phyloP scores from a whole-genome alignment of 2,888 invertebrate genomes.

The Chrysopilus asiliformis region DNA sequence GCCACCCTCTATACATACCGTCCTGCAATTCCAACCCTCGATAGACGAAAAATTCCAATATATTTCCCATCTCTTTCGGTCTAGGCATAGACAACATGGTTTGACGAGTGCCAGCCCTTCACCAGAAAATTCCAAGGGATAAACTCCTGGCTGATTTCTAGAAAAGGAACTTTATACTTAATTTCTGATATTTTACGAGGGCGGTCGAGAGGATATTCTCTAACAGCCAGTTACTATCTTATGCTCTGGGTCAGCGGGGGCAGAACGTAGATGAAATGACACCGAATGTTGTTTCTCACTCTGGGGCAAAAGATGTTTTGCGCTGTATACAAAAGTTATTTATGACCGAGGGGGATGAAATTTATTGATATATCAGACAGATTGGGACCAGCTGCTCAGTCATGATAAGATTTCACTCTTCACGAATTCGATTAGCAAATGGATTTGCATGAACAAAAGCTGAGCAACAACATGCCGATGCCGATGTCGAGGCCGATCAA shows the following conservation, averaged over 20 bases:
- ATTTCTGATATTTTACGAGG: background rate
- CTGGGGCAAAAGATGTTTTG: background rate
- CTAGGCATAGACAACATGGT: too few species aligned
- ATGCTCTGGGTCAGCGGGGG: background rate
- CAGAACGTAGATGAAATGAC: background rate
- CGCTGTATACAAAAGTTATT: constrained; percentile 15
- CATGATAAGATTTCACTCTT: constrained; percentile 16
- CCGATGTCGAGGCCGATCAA: too few species aligned
- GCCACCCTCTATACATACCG: too few species aligned
- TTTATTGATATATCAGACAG: constrained; percentile 21
- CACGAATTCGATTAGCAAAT: constrained; percentile 10
- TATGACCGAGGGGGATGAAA: constrained; percentile 18
- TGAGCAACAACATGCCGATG: too few species aligned
- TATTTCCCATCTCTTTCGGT: too few species aligned
- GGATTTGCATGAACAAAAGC: constrained; percentile 12
- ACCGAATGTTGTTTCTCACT: background rate
- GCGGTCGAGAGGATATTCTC: too few species aligned
- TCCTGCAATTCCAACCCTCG: too few species aligned
- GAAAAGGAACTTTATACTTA: background rate
- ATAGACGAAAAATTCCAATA: too few species aligned
- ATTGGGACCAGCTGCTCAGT: constrained; percentile 19
- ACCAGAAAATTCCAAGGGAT: too few species aligned
- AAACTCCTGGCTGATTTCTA: too few species aligned
- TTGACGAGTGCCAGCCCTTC: too few species aligned
- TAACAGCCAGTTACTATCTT: background rate